Evolutionary conservation across 2,888 invertebrate genomes (phyloP), one percentile per base, ranked within the genome.

Genomic region (Melinaea menophilus): DNA sequence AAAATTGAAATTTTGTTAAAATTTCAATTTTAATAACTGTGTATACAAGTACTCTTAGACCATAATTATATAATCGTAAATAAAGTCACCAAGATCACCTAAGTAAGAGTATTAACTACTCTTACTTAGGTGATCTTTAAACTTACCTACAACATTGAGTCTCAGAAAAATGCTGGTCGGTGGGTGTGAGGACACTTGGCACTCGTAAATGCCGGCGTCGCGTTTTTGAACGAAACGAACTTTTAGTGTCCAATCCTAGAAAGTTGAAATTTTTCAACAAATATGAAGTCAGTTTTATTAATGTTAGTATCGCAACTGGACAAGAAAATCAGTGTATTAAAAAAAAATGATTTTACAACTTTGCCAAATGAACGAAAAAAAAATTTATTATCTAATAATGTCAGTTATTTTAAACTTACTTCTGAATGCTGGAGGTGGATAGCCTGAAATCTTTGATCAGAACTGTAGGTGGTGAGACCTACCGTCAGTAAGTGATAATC

Each of bases 141-240:
- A 70, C 71, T 94, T 92, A 97, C 97, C 97, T 64, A 97, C 95
- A 73, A 97, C 96, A 81, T 95, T 95, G 72, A 97, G 93, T 75
- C 94, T 93, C 73, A 97, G 91, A 86, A 96, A 96, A 90, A 97
- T 96, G 87, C 96, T 96, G 69, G 95, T 95, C 74, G 97, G 96
- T 69, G 97, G 97, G 92, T 97, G 96, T 56, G 96, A 96, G 41
- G 97, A 96, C 63, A 97, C 96, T 92, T 97, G 97, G 85, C 97
- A 97, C 87, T 97, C 96, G 87, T 97, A 97, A 73, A 95, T 86
- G 59, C 97, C 97, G 46, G 95, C 96, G 81, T 97, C 97, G 73
- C 96, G 92, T 75, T 93, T 93, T 85, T 97, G 96, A 61, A 97
- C 96, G 86, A 95, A 97, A 83, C 95, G 95, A 79, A 97, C 96